Percentiles rank a stretch among this genome's conserved stretches.
phyloP scores from a whole-genome alignment of 2,888 invertebrate species.

The Hoplodrina ambigua region DNA sequence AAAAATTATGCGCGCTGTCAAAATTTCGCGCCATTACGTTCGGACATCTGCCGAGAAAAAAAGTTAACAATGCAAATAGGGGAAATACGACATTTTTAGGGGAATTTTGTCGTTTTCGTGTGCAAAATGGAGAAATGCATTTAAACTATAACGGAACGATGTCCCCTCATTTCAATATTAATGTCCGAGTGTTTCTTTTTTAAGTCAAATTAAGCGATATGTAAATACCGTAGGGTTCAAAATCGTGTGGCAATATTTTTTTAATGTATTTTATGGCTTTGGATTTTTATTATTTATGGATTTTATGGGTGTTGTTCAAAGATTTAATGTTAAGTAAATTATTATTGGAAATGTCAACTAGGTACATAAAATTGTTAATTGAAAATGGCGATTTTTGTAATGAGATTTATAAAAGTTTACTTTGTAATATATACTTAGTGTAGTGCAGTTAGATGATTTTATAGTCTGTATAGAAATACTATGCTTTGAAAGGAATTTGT shows the following conservation, averaged over 20 bases:
- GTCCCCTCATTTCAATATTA: constrained; percentile 87
- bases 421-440: too few species aligned
- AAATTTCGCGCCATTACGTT: constrained; percentile 90
- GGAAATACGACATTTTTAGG: constrained; percentile 87
- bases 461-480: too few species aligned
- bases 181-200: constrained; percentile 73
- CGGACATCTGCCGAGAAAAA: constrained; percentile 87
- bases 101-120: constrained; percentile 85
- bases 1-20: constrained; percentile 88
- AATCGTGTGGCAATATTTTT: constrained; percentile 64
- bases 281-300: constrained; percentile 78
- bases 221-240: constrained; percentile 55
- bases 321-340: constrained; percentile 66
- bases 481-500: too few species aligned
- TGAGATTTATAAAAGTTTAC: too few species aligned
- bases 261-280: constrained; percentile 68
- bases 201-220: constrained; percentile 52
- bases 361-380: constrained; percentile 13
- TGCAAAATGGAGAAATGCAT: constrained; percentile 86
- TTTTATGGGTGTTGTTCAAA: constrained; percentile 64
- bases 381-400: background rate
- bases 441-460: too few species aligned
- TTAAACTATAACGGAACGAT: constrained; percentile 85
- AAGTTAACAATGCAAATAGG: constrained; percentile 89
- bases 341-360: constrained; percentile 56